phyloP scores from a whole-genome alignment of 2,888 invertebrate genomes.

The Parnassius apollo region DNA sequence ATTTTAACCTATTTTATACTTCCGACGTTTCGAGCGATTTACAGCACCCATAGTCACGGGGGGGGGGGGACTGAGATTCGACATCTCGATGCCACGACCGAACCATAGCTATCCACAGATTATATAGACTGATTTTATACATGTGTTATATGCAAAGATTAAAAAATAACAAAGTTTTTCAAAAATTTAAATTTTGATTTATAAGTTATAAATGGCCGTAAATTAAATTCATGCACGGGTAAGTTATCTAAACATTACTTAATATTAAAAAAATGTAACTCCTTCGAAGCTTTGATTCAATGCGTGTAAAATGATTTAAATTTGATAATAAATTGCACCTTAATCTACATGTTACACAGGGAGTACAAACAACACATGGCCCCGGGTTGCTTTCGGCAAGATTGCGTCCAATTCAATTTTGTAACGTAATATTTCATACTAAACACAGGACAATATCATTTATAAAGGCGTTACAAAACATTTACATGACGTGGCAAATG shows the following conservation, averaged over 20 bases:
- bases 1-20: too few relatives aligned
- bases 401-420: slow-evolving; percentile 77
- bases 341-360: slow-evolving; percentile 39
- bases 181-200: too few relatives aligned
- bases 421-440: slow-evolving; percentile 73
- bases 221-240: too few relatives aligned
- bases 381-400: slow-evolving; percentile 48
- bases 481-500: slow-evolving; percentile 48
- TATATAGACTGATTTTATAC: too few relatives aligned
- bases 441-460: slow-evolving; percentile 74
- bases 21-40: too few relatives aligned
- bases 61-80: too few relatives aligned
- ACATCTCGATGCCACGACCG: too few relatives aligned
- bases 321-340: slow-evolving; percentile 14
- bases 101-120: too few relatives aligned
- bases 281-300: not conserved
- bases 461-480: slow-evolving; percentile 71
- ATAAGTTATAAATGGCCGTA: too few relatives aligned
- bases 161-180: too few relatives aligned
- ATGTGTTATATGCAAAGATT: too few relatives aligned
- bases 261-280: not conserved
- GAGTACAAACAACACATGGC: slow-evolving; percentile 52
- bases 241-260: not conserved
- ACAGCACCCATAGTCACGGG: too few relatives aligned
- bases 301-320: slow-evolving; percentile 19